phyloP scores from a whole-genome alignment of 2,888 invertebrate species.

The Alcis repandata region DNA sequence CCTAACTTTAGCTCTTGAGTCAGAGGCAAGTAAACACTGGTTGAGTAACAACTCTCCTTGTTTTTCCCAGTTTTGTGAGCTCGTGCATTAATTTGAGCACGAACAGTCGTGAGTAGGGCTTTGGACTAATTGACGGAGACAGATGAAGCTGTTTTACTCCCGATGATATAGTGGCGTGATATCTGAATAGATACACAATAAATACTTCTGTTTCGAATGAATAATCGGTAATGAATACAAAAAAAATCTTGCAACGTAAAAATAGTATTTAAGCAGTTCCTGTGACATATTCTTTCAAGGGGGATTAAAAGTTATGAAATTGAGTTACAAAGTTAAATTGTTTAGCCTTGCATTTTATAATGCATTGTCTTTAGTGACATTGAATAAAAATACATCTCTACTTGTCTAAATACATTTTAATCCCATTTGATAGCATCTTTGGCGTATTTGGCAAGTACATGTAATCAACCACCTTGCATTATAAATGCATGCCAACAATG shows the following conservation, averaged over 20 bases:
- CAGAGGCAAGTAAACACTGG: slow-evolving; percentile 64
- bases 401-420: not conserved
- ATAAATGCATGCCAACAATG: slow-evolving; percentile 37
- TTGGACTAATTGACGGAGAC: slow-evolving; percentile 75
- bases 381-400: too few species aligned
- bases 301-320: too few species aligned
- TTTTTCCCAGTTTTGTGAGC: slow-evolving; percentile 64
- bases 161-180: slow-evolving; percentile 45
- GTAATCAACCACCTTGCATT: not conserved
- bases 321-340: too few species aligned
- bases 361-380: too few species aligned
- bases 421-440: not conserved
- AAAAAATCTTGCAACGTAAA: not conserved
- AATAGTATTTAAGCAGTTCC: not conserved
- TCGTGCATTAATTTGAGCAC: slow-evolving; percentile 64
- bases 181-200: slow-evolving; percentile 28
- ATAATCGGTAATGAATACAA: not conserved
- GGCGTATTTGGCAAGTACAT: slow-evolving; percentile 23
- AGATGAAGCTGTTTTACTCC: slow-evolving; percentile 60
- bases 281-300: not conserved
- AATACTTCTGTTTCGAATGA: slow-evolving; percentile 18
- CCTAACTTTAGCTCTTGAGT: slow-evolving; percentile 66
- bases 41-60: slow-evolving; percentile 67
- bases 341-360: too few species aligned
- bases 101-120: slow-evolving; percentile 62